Evolutionary conservation across 2,113 vertebrate species (phyloP), one percentile per base, ranked within the genome.

Genomic region (Chrysemys picta): DNA sequence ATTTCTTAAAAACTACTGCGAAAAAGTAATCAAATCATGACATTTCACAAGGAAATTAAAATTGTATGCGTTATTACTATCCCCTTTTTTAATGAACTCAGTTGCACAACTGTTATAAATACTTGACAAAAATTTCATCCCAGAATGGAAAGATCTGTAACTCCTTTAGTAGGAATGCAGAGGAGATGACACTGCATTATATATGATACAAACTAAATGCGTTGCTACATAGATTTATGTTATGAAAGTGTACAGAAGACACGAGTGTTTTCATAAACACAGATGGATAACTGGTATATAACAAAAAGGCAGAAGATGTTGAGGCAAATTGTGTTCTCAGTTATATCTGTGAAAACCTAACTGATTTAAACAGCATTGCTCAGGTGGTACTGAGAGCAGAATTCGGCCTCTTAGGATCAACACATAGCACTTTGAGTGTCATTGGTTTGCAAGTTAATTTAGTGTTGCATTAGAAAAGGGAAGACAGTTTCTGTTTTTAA

Each of bases 61-160:
- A 93, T 87, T 95, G 57, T 95, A 97, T 97, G 97, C 95, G 95
- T 98, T 97, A 97, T 88, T 95, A 98, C 98, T 98, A 98, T 97
- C 85, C 98, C 98, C 98, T 98, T 98, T 98, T 98, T 98, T 98
- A 98, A 98, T 98, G 98, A 87, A 97, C 47, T 93, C 94, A n/a
- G 87, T 80, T 95, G 52, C 91, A 93, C 25, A 96, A 93, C 85
- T 27, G 92, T 75, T 87, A 94, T 88, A 94, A 78, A 81, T 82
- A 53, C 49, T 78, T 80, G 81, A 22, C 81, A 89, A 59, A 88
- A 94, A 92, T 50, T 86, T 97, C 79, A 81, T 84, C 53, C 31
- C 88, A 87, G 88, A 91, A 92, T 42, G 29, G 76, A 95, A 94
- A 91, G 27, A 45, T 81, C 87, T 78, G 59, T 85, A 24, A 83